Evolutionary conservation across 2,888 invertebrate species (phyloP).

Genomic region (Napeogenes inachia): DNA sequence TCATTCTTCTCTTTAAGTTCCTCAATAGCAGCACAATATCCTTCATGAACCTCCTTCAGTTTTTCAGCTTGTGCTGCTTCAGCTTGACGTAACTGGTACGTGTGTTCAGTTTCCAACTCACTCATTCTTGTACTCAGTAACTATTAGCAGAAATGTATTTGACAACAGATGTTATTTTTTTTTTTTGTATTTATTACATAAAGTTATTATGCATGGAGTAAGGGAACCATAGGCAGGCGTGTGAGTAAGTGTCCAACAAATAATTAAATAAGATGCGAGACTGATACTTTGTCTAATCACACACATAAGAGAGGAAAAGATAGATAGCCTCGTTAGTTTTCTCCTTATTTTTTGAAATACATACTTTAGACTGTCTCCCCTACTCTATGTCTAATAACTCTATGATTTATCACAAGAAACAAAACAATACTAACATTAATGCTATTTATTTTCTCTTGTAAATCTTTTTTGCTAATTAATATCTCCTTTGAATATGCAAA

Average conservation of each 20-base stretch:
- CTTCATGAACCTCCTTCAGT: constrained; percentile 87
- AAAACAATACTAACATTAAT: constrained; percentile 57
- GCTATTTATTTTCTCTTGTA: constrained; percentile 86
- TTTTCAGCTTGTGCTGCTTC: constrained; percentile 88
- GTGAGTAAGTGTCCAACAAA: too few species aligned
- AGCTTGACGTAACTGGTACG: constrained; percentile 88
- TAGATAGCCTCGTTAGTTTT: too few species aligned
- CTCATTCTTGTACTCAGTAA: constrained; percentile 83
- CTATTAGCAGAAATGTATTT: constrained; percentile 36
- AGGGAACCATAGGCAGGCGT: too few species aligned
- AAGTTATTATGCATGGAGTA: too few species aligned
- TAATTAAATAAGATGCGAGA: too few species aligned
- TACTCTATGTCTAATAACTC: background rate
- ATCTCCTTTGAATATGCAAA: constrained; percentile 88
- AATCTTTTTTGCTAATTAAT: constrained; percentile 85
- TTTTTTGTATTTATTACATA: too few species aligned
- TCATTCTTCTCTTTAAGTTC: constrained; percentile 85
- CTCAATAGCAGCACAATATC: constrained; percentile 88
- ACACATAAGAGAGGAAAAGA: too few species aligned
- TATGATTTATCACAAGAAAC: background rate
- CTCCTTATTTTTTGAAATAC: too few species aligned
- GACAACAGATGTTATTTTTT: too few species aligned
- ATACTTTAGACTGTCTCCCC: too few species aligned
- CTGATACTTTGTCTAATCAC: too few species aligned
- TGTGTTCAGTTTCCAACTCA: constrained; percentile 91